Conservation (phyloP, 2,113 vertebrate genomes). For the Peromyscus polionotus region DNA sequence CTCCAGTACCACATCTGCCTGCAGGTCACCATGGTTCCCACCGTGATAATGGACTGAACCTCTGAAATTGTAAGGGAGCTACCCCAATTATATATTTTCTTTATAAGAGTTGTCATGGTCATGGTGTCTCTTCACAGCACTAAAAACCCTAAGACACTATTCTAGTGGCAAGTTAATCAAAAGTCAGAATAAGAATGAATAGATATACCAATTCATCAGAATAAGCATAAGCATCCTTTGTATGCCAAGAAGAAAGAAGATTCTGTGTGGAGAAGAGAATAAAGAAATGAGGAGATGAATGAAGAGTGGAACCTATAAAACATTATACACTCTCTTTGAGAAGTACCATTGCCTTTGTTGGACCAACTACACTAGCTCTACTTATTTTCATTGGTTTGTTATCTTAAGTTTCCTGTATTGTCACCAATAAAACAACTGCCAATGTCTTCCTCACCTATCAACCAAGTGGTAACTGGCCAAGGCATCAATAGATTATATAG, state of each 20-base stretch:
- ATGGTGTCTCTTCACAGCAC: background rate
- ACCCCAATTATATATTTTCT: background rate
- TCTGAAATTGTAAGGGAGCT: background rate
- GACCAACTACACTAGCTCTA: background rate
- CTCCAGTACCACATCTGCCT: background rate
- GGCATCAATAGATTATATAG: background rate
- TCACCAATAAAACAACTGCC: background rate
- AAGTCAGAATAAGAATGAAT: background rate
- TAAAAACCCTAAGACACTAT: background rate
- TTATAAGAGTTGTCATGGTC: background rate
- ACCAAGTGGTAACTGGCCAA: background rate
- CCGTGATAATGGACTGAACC: background rate
- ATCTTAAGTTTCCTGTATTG: background rate
- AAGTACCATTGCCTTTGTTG: background rate
- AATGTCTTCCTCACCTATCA: background rate
- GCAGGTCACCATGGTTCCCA: accelerated
- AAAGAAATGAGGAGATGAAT: background rate
- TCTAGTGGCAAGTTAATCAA: background rate
- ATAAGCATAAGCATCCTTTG: background rate
- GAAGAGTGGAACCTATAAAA: background rate
- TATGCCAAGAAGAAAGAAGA: background rate
- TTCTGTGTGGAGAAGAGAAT: background rate
- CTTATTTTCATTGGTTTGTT: background rate
- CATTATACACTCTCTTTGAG: background rate
- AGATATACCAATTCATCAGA: background rate